Percentiles rank a stretch among this genome's conserved stretches.
Evolutionary conservation across 2,797 vertebrate genomes (phyloP).

Genomic region (Dipus sagitta): DNA sequence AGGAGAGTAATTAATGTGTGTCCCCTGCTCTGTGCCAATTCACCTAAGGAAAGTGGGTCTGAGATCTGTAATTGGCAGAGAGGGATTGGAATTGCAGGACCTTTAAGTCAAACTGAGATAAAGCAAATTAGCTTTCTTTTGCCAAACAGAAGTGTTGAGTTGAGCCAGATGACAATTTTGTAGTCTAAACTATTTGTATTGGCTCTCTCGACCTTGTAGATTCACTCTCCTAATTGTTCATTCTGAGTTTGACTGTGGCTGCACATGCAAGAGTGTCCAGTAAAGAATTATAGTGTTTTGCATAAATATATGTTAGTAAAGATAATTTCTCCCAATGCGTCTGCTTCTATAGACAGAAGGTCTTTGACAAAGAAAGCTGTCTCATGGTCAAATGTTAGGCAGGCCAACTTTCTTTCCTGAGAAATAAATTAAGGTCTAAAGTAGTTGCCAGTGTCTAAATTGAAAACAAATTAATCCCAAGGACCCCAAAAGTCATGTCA

Average conservation of each 20-base stretch:
- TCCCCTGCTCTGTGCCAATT: conserved; percentile 45
- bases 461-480: conserved; percentile 31
- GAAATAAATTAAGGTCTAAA: conserved; percentile 40
- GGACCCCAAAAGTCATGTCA: background rate
- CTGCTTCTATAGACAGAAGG: conserved; percentile 40
- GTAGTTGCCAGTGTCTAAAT: conserved; percentile 6
- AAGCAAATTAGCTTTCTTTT: conserved; percentile 65
- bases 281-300: conserved; percentile 6
- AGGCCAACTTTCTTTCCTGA: conserved; percentile 2
- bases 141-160: conserved; percentile 36
- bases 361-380: conserved; percentile 31
- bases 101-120: conserved; percentile 63
- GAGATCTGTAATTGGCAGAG: conserved; percentile 14
- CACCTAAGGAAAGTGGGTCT: conserved; percentile 36
- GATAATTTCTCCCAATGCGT: background rate
- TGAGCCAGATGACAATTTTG: conserved; percentile 55
- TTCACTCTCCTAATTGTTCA: background rate
- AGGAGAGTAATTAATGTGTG: conserved; percentile 8
- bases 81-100: background rate
- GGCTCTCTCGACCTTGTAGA: background rate
- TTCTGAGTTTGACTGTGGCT: conserved; percentile 30
- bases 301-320: background rate
- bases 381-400: background rate
- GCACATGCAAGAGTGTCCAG: background rate
- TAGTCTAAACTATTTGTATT: conserved; percentile 54